phyloP scores from a whole-genome alignment of 2,113 vertebrate genomes.

The Gopherus evgoodei region DNA sequence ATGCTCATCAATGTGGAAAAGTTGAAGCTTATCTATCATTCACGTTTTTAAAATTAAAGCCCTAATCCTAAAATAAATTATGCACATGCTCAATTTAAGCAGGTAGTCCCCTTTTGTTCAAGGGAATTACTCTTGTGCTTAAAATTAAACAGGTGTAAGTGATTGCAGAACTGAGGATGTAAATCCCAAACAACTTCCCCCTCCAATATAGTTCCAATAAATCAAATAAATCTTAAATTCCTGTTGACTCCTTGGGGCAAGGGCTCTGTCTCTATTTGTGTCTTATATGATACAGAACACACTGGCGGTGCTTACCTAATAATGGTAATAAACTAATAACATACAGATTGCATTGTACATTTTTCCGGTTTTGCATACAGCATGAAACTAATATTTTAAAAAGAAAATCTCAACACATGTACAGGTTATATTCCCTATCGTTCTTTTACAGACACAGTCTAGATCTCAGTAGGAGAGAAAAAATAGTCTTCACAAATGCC shows the following conservation, averaged over 20 bases:
- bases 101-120: conserved; percentile 4
- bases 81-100: background rate
- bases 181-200: background rate
- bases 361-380: background rate
- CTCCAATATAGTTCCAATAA: background rate
- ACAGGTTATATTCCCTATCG: background rate
- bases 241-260: background rate
- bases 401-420: background rate
- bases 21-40: background rate
- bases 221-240: background rate
- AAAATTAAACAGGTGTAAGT: background rate
- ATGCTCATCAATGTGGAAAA: background rate
- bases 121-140: conserved; percentile 6
- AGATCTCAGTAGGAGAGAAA: background rate
- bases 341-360: background rate
- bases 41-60: conserved; percentile 6
- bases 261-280: background rate
- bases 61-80: background rate
- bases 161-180: background rate
- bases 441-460: background rate
- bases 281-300: background rate
- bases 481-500: conserved; percentile 18
- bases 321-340: background rate
- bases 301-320: background rate
- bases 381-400: background rate